Evolutionary conservation across 2,797 vertebrate species (phyloP).

Genomic region (Peromyscus aztecus): DNA sequence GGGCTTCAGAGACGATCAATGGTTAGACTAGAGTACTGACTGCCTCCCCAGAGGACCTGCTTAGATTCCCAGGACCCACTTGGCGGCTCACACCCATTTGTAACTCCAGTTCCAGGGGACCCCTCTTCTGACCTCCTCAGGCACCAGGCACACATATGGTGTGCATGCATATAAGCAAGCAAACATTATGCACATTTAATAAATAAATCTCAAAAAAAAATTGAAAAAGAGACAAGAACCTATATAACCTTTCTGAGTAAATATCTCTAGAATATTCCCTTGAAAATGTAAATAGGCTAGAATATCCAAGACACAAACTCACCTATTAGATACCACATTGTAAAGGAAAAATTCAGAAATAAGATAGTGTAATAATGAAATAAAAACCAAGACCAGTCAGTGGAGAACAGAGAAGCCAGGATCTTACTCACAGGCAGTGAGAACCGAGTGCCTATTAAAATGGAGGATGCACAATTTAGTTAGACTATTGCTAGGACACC

Average conservation of each 20-base stretch:
- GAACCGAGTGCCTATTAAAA: not conserved
- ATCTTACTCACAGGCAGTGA: not conserved
- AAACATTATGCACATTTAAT: not conserved
- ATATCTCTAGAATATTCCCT: not conserved
- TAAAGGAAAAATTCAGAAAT: constrained; percentile 9
- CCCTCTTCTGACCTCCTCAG: not conserved
- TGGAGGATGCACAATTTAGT: not conserved
- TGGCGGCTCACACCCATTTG: not conserved
- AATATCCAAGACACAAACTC: not conserved
- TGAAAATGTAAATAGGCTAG: not conserved
- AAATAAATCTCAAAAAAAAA: not conserved
- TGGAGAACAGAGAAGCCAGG: not conserved
- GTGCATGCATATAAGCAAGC: no score
- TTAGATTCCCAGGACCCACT: not conserved
- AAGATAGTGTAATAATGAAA: not conserved
- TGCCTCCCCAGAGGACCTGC: not conserved
- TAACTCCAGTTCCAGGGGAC: not conserved
- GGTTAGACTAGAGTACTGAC: not conserved
- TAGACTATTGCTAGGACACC: not conserved
- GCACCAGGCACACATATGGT: not conserved
- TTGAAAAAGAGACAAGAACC: not conserved
- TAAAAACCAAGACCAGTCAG: not conserved
- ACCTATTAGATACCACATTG: not conserved
- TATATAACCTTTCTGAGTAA: not conserved
- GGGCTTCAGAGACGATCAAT: not conserved